Conservation (phyloP, 2,888 invertebrate genomes). For the Cybosia mesomella region DNA sequence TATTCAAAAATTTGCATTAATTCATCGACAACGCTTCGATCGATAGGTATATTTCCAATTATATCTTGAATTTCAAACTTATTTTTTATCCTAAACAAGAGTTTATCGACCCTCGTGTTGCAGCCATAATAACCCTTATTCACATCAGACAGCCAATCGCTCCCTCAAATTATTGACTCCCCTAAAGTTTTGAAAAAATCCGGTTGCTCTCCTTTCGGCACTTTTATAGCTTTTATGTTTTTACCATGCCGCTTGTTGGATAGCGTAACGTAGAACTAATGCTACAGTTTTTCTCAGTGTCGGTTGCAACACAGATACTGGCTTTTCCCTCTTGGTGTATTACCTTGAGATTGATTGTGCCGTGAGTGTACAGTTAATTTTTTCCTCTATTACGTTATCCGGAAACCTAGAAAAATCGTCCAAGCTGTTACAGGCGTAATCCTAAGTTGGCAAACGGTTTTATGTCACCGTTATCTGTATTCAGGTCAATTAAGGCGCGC, state of each 20-base stretch:
- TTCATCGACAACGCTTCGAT: constrained; percentile 26
- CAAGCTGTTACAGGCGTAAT: constrained; percentile 62
- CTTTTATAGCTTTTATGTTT: constrained; percentile 77
- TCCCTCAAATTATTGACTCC: constrained; percentile 86
- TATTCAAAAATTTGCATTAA: constrained; percentile 19
- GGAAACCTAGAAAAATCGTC: constrained; percentile 62
- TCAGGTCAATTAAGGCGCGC: constrained; percentile 72
- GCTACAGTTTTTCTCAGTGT: constrained; percentile 43
- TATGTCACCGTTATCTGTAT: constrained; percentile 76
- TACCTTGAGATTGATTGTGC: constrained; percentile 65
- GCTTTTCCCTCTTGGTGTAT: constrained; percentile 60
- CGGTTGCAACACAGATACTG: constrained; percentile 54
- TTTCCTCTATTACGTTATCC: constrained; percentile 66
- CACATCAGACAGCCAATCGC: constrained; percentile 78
- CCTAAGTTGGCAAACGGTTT: constrained; percentile 70
- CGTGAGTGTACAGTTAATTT: constrained; percentile 59
- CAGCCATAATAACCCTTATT: constrained; percentile 84
- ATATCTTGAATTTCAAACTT: constrained; percentile 16
- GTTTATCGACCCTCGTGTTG: constrained; percentile 81
- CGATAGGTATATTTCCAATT: constrained; percentile 32
- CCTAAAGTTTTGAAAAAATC: constrained; percentile 77
- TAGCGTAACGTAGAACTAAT: constrained; percentile 45
- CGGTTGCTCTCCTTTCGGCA: constrained; percentile 70
- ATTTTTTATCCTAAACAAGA: constrained; percentile 54
- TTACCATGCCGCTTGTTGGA: constrained; percentile 66